A percentile compares a stretch with the other conserved stretches of the same genome.
These are phyloP conservation scores for Scomberomorus guttatus DNA, from an alignment of 2,797 vertebrate species.

Conservation along the genomic window DNA sequence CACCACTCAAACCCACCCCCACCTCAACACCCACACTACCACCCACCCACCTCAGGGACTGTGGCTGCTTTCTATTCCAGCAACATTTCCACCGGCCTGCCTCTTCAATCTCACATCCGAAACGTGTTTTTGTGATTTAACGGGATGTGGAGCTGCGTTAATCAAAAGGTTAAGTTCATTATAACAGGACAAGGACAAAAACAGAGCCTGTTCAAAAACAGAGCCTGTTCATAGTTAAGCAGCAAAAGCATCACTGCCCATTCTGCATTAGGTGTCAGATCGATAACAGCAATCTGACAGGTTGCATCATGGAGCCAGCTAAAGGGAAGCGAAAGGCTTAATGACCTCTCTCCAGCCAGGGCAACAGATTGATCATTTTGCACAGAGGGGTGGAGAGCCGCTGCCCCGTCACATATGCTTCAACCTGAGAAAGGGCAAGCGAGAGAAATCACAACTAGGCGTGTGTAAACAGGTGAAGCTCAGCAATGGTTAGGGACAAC, in stretches of 20 bases:
- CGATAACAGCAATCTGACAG: background rate
- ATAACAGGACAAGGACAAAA: background rate
- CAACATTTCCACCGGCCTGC: conserved; percentile 16
- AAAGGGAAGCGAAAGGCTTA: background rate
- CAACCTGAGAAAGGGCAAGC: conserved; percentile 40
- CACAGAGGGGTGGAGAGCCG: conserved; percentile 37
- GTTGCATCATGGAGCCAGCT: conserved; percentile 8
- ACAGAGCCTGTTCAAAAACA: too few relatives aligned
- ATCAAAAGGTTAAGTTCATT: background rate
- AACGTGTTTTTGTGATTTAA: background rate
- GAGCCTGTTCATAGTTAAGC: background rate
- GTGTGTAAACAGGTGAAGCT: conserved; percentile 43
- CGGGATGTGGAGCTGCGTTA: background rate
- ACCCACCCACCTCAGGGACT: conserved; percentile 14
- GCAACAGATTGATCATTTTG: conserved; percentile 50
- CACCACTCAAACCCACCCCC: conserved; percentile 15
- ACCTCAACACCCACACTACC: conserved; percentile 32
- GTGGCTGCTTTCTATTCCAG: conserved; percentile 34
- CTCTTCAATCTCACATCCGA: conserved; percentile 18
- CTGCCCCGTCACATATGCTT: conserved; percentile 26
- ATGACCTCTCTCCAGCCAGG: background rate
- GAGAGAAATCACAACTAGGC: conserved; percentile 61
- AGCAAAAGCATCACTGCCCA: background rate
- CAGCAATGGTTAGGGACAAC: conserved; percentile 1
- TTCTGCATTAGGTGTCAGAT: background rate